Evolutionary conservation across 2,797 vertebrate genomes (phyloP).

Genomic region (Tolypeutes matacus): DNA sequence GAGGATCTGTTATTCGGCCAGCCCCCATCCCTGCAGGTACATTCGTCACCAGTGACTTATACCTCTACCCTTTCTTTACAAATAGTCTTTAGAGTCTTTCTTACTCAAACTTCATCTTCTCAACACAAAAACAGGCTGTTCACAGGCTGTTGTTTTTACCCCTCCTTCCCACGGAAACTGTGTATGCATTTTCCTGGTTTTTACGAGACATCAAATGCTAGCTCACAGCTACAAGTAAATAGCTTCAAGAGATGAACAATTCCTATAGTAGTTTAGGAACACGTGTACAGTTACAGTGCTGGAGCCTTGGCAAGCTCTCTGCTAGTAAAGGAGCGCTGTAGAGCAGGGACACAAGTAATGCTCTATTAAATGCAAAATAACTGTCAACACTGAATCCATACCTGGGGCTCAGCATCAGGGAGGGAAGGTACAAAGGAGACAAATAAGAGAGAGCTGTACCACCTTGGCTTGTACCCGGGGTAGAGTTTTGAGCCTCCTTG

Average conservation of each 20-base stretch:
- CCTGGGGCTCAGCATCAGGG: background rate
- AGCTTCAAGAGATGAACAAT: slow-evolving; percentile 46
- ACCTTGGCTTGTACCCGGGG: background rate
- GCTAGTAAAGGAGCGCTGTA: background rate
- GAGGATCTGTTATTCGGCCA: background rate
- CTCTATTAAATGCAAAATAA: slow-evolving; percentile 33
- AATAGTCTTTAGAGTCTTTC: background rate
- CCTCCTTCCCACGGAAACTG: slow-evolving; percentile 26
- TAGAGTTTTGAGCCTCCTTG: background rate
- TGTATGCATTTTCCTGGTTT: slow-evolving; percentile 2
- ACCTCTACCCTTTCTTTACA: background rate
- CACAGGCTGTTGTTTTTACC: background rate
- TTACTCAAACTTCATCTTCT: slow-evolving; percentile 11
- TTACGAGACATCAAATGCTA: slow-evolving; percentile 42
- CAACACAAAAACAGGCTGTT: slow-evolving; percentile 35
- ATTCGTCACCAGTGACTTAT: background rate
- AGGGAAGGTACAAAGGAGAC: background rate
- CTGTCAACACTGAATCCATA: background rate
- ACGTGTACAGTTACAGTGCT: background rate
- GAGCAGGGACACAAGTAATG: background rate
- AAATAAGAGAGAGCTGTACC: background rate
- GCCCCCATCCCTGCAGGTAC: background rate
- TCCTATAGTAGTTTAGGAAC: slow-evolving; percentile 33
- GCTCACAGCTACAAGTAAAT: slow-evolving; percentile 60
- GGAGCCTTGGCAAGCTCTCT: background rate